Conservation (phyloP, 1,140 invertebrate genomes). For the Dendrolimus kikuchii region DNA sequence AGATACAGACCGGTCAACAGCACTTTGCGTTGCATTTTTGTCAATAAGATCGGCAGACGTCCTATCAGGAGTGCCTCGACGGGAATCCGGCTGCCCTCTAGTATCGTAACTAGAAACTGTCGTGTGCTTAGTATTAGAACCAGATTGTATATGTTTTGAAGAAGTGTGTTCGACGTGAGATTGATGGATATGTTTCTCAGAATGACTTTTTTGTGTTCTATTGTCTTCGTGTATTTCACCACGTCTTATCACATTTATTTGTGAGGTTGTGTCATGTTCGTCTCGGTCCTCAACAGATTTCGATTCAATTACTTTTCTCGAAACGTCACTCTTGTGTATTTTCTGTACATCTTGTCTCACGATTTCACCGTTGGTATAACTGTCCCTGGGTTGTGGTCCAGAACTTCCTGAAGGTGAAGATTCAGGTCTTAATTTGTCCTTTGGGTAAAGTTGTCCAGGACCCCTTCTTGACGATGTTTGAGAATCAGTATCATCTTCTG, state of each 20-base stretch:
- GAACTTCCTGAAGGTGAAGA: slow-evolving; percentile 58
- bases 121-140: slow-evolving; percentile 11
- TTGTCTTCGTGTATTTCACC: slow-evolving; percentile 18
- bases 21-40: slow-evolving; percentile 7
- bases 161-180: slow-evolving; percentile 26
- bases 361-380: slow-evolving; percentile 74
- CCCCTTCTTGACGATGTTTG: slow-evolving; percentile 72
- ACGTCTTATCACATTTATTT: slow-evolving; percentile 11
- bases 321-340: slow-evolving; percentile 37
- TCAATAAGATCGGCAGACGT: slow-evolving; percentile 18
- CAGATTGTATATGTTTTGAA: slow-evolving; percentile 30
- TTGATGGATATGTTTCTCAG: slow-evolving; percentile 27
- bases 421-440: slow-evolving; percentile 71
- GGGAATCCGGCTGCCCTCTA: not conserved
- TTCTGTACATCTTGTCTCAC: slow-evolving; percentile 16
- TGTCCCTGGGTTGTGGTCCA: slow-evolving; percentile 71
- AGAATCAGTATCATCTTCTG: slow-evolving; percentile 71
- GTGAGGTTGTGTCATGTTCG: slow-evolving; percentile 16
- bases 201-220: slow-evolving; percentile 16
- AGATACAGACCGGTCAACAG: slow-evolving; percentile 19
- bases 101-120: not conserved
- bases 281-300: slow-evolving; percentile 18
- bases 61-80: slow-evolving; percentile 4
- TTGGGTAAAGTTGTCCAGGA: slow-evolving; percentile 62
- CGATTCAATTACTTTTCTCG: slow-evolving; percentile 36